phyloP scores from a whole-genome alignment of 2,113 vertebrate genomes.

The Onychorhynchus coronatus region DNA sequence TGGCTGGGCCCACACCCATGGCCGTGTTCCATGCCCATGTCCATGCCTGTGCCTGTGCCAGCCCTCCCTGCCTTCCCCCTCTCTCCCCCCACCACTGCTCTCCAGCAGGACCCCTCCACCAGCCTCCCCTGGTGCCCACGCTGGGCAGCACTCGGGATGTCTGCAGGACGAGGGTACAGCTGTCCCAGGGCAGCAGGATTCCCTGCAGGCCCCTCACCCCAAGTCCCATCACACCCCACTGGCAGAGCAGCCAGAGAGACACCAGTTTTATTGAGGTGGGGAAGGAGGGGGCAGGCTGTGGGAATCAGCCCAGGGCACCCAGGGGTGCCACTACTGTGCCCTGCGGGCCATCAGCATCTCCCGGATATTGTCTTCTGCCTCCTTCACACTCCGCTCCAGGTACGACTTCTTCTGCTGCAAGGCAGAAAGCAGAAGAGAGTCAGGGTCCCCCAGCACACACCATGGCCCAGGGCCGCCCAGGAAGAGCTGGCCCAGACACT shows the following conservation, averaged over 20 bases:
- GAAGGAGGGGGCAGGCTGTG: background rate
- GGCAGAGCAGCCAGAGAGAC: background rate
- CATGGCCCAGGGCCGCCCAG: background rate
- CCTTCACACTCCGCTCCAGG: slow-evolving; percentile 92
- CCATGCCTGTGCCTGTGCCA: background rate
- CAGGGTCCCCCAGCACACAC: background rate
- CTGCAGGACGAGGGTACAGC: background rate
- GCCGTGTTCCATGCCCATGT: background rate
- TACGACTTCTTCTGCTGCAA: slow-evolving; percentile 93
- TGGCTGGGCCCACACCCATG: background rate
- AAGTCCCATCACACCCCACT: background rate
- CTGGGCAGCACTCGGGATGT: background rate
- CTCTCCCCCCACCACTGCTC: background rate
- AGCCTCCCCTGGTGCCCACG: background rate
- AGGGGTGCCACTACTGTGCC: slow-evolving; percentile 72
- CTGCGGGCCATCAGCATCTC: slow-evolving; percentile 95
- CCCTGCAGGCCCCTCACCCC: background rate
- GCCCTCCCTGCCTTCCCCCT: background rate
- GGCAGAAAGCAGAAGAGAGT: slow-evolving; percentile 5
- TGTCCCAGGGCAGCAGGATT: background rate
- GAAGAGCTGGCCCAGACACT: background rate
- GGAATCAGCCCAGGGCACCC: background rate
- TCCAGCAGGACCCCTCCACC: background rate
- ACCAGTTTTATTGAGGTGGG: background rate
- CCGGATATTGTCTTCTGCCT: slow-evolving; percentile 94